Evolutionary conservation across 2,888 invertebrate species (phyloP), one percentile per base, ranked within the genome.

Genomic region (Barypeithes pellucidus): DNA sequence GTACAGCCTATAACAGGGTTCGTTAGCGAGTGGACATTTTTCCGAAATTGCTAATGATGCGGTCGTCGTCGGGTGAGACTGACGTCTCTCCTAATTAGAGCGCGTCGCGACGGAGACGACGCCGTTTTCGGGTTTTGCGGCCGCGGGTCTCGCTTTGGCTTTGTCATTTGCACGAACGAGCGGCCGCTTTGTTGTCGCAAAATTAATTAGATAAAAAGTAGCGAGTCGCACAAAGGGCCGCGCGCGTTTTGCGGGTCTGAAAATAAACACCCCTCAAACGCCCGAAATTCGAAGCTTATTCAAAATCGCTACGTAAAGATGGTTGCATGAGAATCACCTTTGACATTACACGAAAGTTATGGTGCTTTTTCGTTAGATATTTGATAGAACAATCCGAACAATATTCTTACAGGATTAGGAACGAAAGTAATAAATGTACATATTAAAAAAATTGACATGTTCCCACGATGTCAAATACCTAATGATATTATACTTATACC

Each of bases 121-220:
- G 63, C 18, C 63, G 47, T 63, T 50, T 43, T 50, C 29, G 45
- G 62, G 43, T 67, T 57, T 50, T 67, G 68, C 65, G 67, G 73
- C 62, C 43, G 59, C 66, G 57, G 41, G 47, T 65, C 54, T 24
- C 57, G 66, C 57, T 67, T 59, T 67, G 67, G 57, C 65, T 68
- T 73, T 65, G 69, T 67, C 69, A 22, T 67, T 66, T 65, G 68
- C 68, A 65, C 45, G 62, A 43, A 47, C 73, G 45, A 20, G 43
- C 41, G 65, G 33, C 50, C 65, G 68, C 73, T 73, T 73, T 73
- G 73, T 73, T 65, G 73, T 68, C 73, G 73, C 66, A 66, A 73
- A 73, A 73, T 73, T 73, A 73, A 73, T 73, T 73, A 73, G 73
- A 73, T 73, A 73, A 73, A 73, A 72, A 73, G 57, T 65, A 52